A percentile compares a stretch with the other conserved stretches of the same genome.
Conservation (phyloP, 2,113 vertebrate genomes). For the Zosterops borbonicus region DNA sequence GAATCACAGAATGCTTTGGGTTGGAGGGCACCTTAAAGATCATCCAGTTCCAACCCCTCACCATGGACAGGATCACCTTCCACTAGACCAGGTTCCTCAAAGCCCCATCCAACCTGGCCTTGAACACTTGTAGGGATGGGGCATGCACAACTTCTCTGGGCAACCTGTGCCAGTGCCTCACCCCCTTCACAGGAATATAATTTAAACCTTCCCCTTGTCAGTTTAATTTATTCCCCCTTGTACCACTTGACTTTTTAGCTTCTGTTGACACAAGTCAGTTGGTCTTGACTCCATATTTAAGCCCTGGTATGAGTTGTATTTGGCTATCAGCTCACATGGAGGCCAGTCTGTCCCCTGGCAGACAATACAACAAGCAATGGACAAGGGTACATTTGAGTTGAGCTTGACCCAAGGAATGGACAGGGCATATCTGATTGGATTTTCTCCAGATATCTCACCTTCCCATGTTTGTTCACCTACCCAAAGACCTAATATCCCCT, state of each 20-base stretch:
- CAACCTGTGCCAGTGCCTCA: neutral
- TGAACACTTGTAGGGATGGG: neutral
- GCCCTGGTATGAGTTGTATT: neutral
- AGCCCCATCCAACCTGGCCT: neutral
- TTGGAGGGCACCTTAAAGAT: neutral
- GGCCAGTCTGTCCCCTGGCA: neutral
- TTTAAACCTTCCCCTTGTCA: neutral
- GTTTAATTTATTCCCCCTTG: neutral
- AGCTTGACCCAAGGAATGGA: neutral
- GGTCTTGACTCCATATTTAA: neutral
- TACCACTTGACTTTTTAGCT: neutral
- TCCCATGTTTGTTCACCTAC: neutral
- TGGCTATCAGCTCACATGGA: neutral
- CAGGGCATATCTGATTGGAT: neutral
- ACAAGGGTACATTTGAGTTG: neutral
- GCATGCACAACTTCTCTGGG: neutral
- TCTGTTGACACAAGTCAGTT: fast-evolving
- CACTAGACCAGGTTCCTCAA: neutral
- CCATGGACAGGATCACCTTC: neutral
- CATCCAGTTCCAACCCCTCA: neutral
- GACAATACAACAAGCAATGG: neutral
- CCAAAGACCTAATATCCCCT: neutral
- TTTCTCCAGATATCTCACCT: neutral
- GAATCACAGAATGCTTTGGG: neutral
- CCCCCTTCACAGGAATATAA: neutral